These are phyloP conservation scores for Drosophila novamexicana DNA, from an alignment of 1,140 invertebrate species.

Conservation along the genomic window DNA sequence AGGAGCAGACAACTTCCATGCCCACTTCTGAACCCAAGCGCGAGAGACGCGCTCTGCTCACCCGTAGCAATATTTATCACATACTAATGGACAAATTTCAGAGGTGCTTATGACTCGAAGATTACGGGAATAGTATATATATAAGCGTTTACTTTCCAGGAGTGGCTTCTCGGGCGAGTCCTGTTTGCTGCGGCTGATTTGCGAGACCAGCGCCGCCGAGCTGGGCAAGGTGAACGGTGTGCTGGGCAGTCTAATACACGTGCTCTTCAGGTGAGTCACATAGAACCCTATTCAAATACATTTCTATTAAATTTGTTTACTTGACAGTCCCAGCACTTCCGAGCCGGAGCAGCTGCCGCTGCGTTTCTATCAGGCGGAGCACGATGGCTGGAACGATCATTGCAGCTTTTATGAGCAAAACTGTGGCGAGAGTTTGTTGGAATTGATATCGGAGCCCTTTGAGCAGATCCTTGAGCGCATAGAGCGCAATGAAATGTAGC, in stretches of 20 bases:
- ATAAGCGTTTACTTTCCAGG: constrained; percentile 18
- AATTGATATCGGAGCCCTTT: constrained; percentile 72
- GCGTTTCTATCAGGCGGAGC: constrained; percentile 86
- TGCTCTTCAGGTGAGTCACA: constrained; percentile 62
- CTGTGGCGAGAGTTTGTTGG: constrained; percentile 72
- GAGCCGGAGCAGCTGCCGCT: constrained; percentile 85
- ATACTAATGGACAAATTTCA: constrained; percentile 71
- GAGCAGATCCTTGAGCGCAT: constrained; percentile 49
- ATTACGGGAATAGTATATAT: no score
- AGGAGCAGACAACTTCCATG: background rate
- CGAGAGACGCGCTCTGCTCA: constrained; percentile 50
- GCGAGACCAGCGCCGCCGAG: constrained; percentile 64
- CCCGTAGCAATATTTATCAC: constrained; percentile 71
- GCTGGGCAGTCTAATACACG: constrained; percentile 72
- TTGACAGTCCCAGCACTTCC: constrained; percentile 86
- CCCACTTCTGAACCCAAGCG: constrained; percentile 12
- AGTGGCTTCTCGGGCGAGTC: constrained; percentile 70
- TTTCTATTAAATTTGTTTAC: no score
- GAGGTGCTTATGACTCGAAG: constrained; percentile 32
- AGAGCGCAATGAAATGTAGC: constrained; percentile 57
- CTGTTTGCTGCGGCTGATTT: constrained; percentile 76
- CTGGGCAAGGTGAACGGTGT: constrained; percentile 73
- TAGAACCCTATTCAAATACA: no score
- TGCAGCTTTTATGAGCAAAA: constrained; percentile 79
- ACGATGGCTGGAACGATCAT: constrained; percentile 76